A percentile compares a stretch with the other conserved stretches of the same genome.
Evolutionary conservation across 2,888 invertebrate species (phyloP).

Genomic region (Thereva unica): DNA sequence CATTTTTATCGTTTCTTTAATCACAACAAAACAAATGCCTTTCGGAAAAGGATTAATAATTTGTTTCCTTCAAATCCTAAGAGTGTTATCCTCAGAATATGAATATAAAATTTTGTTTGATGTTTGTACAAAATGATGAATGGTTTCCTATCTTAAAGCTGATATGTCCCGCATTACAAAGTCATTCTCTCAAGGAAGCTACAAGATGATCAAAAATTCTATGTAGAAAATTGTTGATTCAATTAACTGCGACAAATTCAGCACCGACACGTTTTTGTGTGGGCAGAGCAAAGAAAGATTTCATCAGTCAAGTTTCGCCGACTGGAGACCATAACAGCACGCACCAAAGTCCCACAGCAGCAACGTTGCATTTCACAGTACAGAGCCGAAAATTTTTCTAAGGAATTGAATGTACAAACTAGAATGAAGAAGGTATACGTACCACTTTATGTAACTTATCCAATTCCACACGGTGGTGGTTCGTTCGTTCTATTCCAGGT

Average conservation of each 20-base stretch:
- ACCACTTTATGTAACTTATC: too few species aligned
- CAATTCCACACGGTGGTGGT: neutral
- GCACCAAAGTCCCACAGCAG: constrained; percentile 17
- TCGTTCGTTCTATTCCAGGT: neutral
- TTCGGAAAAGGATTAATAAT: too few species aligned
- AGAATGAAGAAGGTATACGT: too few species aligned
- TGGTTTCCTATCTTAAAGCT: neutral
- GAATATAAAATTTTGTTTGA: too few species aligned
- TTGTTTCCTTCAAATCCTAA: too few species aligned
- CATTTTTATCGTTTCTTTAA: too few species aligned
- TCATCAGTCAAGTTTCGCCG: constrained; percentile 22
- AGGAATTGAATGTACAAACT: too few species aligned
- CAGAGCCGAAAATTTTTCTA: too few species aligned
- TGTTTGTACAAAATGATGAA: too few species aligned
- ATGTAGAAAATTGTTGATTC: constrained; percentile 21
- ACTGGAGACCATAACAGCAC: neutral
- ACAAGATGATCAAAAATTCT: constrained; percentile 27
- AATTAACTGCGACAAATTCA: constrained; percentile 35
- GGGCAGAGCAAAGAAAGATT: constrained; percentile 17
- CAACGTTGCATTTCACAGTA: too few species aligned
- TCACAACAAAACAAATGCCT: too few species aligned
- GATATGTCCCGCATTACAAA: constrained; percentile 1
- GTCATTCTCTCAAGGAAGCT: constrained; percentile 6
- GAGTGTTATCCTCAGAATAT: too few species aligned
- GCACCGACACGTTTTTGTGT: constrained; percentile 31